Base-by-base conservation (phyloP, 2,888 invertebrate species). In the Melinopterus prodromus region DNA sequence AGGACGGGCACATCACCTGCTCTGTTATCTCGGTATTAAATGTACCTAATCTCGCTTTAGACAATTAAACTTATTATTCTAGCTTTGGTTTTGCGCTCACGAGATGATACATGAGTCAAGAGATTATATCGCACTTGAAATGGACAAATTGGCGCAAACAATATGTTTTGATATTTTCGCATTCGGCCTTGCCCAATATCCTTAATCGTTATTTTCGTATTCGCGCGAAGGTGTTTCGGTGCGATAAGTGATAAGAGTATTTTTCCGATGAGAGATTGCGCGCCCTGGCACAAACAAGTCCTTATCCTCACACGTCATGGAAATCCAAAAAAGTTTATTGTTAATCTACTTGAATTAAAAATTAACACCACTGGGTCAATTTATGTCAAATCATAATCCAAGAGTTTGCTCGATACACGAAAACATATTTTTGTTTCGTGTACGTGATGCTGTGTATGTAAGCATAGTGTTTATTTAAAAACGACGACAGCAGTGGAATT, bases 41-140 rank as follows among this genome's bases (percentile, higher is more conserved):
- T 9, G 12, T 9, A 6, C 38, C 6, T 38, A 53, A 53, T 53
- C 53, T 53, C 7, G 53, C 53, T 53, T 53, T 53, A 12, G 12
- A 53, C 53, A 53, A 53, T 53, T 53, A 53, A 53, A 53, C 53
- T 53, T 53, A 53, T 53, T 53, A 53, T 53, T 53, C 53, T 53
- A 53, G 12, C 53, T 53, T 12, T 53, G 53, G 53, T 53, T 53
- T 53, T 53, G 5, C 53, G 9, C 12, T 12, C 53, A 53, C 12
- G 9, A 53, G 53, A 53, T 53, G 12, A 9, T 2, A 1, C 53
- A 12, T 53, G 53, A 53, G 9, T 53, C 53, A 53, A 53, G 7
- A 53, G 53, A 53, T 53, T 9, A 53, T 53, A 53, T 53, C 12
- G 53, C 53, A 53, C 53, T 53, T 12, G 7, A 12, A 53, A 7